Percentiles rank a stretch among this genome's conserved stretches.
These are phyloP conservation scores for Drosophila pseudoananassae DNA, from an alignment of 1,140 invertebrate genomes.

Conservation along the genomic window DNA sequence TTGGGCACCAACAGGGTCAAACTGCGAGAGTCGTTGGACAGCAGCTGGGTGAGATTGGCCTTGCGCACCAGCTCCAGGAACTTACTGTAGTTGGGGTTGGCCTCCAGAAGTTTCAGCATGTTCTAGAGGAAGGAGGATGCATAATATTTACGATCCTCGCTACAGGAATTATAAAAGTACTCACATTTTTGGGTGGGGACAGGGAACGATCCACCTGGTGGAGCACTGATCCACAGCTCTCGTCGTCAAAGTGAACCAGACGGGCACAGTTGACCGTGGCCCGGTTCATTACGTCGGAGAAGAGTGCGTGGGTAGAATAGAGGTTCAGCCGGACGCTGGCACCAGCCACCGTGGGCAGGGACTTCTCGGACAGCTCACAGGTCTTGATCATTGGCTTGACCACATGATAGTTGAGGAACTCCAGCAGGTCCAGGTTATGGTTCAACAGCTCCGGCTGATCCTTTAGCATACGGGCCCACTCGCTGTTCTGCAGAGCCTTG, in stretches of 20 bases:
- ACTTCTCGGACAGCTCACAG: constrained; percentile 85
- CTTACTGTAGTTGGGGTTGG: constrained; percentile 79
- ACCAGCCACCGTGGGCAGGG: constrained; percentile 84
- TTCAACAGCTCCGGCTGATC: constrained; percentile 82
- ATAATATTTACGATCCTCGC: neutral
- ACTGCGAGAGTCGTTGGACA: constrained; percentile 65
- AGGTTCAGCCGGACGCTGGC: constrained; percentile 86
- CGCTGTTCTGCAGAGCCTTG: constrained; percentile 85
- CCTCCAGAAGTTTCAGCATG: constrained; percentile 68
- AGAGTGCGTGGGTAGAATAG: constrained; percentile 86
- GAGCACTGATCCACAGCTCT: constrained; percentile 87
- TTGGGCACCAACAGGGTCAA: constrained; percentile 87
- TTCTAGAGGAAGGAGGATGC: constrained; percentile 40
- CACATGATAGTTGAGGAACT: constrained; percentile 87
- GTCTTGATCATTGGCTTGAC: constrained; percentile 85
- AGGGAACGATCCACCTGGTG: constrained; percentile 87
- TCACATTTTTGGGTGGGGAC: constrained; percentile 85
- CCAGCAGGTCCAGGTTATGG: constrained; percentile 84
- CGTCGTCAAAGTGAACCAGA: constrained; percentile 86
- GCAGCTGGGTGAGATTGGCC: constrained; percentile 74
- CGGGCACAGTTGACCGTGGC: constrained; percentile 88
- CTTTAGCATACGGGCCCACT: constrained; percentile 81
- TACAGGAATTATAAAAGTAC: neutral
- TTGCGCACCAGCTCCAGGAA: constrained; percentile 76
- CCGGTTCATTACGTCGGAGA: constrained; percentile 85